Percentiles rank a stretch among this genome's conserved stretches.
phyloP scores from a whole-genome alignment of 2,888 invertebrate species.

The Drymonia ruficornis region DNA sequence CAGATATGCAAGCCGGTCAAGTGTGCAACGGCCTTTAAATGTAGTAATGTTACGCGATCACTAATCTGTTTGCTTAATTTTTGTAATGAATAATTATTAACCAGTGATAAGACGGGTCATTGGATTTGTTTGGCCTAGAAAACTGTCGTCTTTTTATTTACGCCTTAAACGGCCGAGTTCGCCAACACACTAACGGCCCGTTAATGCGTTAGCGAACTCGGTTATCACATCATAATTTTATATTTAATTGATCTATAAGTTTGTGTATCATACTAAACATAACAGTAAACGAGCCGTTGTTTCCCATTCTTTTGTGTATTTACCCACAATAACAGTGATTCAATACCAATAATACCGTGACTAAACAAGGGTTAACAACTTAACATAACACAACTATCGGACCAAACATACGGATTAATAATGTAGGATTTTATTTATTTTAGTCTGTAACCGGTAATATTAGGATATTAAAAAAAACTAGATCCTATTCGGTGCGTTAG shows the following conservation, averaged over 20 bases:
- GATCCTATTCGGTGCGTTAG: too few species aligned
- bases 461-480: too few species aligned
- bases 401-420: slow-evolving; percentile 6
- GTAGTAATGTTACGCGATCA: slow-evolving; percentile 25
- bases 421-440: slow-evolving; percentile 3
- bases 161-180: too few species aligned
- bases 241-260: too few species aligned
- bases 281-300: slow-evolving; percentile 5
- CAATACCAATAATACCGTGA: slow-evolving; percentile 16
- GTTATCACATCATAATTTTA: too few species aligned
- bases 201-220: too few species aligned
- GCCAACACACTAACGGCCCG: too few species aligned
- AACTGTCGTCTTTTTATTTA: too few species aligned
- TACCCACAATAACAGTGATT: slow-evolving; percentile 6
- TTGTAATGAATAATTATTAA: slow-evolving; percentile 20
- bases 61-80: slow-evolving; percentile 15
- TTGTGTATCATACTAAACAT: background rate
- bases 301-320: slow-evolving; percentile 8
- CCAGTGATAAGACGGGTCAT: background rate
- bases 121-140: too few species aligned
- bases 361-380: slow-evolving; percentile 11
- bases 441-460: too few species aligned
- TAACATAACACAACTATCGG: slow-evolving; percentile 14
- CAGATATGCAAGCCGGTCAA: slow-evolving; percentile 32
- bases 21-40: slow-evolving; percentile 26